Conservation (phyloP, 2,797 vertebrate genomes). For the Enteromius anoplus region DNA sequence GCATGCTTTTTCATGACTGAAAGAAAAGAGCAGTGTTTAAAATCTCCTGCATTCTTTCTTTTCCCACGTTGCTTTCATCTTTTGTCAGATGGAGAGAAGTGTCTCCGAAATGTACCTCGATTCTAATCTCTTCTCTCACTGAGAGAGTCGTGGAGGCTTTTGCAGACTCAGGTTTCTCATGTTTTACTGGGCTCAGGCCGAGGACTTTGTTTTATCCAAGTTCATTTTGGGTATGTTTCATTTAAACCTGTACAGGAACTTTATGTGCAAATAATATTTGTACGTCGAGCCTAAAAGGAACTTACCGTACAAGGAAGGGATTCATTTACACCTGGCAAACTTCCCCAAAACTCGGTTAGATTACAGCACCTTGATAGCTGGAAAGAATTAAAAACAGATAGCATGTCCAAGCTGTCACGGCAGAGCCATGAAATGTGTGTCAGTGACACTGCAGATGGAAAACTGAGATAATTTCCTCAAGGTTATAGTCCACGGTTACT, state of each 20-base stretch:
- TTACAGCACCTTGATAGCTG: neutral
- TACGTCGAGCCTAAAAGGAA: neutral
- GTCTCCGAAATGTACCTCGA: constrained; percentile 25
- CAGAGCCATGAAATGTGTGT: neutral
- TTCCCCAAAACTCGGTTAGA: constrained; percentile 2
- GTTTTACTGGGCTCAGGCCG: neutral
- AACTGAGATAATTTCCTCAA: neutral
- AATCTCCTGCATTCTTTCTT: constrained; percentile 34
- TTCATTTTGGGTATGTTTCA: neutral
- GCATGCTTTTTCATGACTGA: constrained; percentile 28
- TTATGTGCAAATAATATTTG: neutral
- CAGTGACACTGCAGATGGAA: neutral
- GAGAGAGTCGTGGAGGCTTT: constrained; percentile 20
- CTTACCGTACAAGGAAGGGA: neutral
- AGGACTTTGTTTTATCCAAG: neutral
- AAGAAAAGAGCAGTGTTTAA: constrained; percentile 9
- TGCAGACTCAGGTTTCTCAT: constrained; percentile 4
- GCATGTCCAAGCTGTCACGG: constrained; percentile 2
- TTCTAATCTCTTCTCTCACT: constrained; percentile 49
- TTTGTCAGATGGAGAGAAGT: constrained; percentile 42
- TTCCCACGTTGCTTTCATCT: constrained; percentile 23
- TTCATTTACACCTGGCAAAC: neutral
- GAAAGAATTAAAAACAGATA: constrained; percentile 1
- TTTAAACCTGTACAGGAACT: neutral
- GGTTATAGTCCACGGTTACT: neutral